phyloP scores from a whole-genome alignment of 2,113 vertebrate genomes.

The Sorex fumeus region DNA sequence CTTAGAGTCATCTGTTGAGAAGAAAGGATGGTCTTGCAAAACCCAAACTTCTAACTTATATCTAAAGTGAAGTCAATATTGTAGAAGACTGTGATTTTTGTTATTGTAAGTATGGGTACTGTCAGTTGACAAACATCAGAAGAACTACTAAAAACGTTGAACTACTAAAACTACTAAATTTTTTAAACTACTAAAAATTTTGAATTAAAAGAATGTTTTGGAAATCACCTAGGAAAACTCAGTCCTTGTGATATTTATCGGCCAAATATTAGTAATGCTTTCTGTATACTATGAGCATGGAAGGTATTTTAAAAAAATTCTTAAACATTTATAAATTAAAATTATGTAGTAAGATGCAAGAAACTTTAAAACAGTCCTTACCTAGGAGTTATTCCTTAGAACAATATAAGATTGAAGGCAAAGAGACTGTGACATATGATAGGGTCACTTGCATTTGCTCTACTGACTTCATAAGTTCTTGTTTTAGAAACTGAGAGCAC shows the following conservation, averaged over 20 bases:
- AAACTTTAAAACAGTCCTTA: neutral
- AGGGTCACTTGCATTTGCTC: neutral
- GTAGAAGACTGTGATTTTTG: neutral
- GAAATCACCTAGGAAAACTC: neutral
- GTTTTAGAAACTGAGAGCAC: neutral
- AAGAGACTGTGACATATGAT: neutral
- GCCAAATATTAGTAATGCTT: neutral
- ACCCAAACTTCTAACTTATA: neutral
- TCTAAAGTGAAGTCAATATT: neutral
- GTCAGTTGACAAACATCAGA: neutral
- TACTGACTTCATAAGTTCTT: neutral
- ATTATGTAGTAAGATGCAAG: neutral
- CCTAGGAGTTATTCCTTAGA: neutral
- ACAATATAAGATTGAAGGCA: neutral
- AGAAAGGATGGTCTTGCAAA: neutral
- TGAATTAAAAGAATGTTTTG: neutral
- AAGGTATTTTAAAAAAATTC: neutral
- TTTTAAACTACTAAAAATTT: too few species aligned
- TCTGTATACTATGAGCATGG: neutral
- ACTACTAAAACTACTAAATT: too few species aligned
- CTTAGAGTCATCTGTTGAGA: neutral
- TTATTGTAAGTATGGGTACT: neutral
- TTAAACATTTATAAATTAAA: conserved; percentile 11
- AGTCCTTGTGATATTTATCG: neutral
- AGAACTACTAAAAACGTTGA: neutral